phyloP scores from a whole-genome alignment of 2,797 vertebrate genomes.

The Artibeus lituratus region DNA sequence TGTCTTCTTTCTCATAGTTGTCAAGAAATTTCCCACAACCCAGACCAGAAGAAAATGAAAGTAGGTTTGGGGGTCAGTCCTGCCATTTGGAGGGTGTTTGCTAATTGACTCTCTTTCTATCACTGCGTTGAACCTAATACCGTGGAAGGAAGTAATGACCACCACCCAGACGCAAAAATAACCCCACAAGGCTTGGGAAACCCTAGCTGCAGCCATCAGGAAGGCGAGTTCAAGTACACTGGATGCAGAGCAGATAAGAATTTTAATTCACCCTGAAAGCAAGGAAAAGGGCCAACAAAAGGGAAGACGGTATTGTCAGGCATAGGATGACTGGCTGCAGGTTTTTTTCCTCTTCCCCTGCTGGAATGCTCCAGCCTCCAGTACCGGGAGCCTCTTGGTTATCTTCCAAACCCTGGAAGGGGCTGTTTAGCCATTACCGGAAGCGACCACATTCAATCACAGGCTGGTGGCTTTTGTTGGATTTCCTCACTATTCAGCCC shows the following conservation, averaged over 20 bases:
- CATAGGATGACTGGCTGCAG: not conserved
- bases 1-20: conserved; percentile 74
- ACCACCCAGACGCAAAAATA: conserved; percentile 63
- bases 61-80: conserved; percentile 72
- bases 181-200: conserved; percentile 47
- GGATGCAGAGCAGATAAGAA: conserved; percentile 45
- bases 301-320: not conserved
- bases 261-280: conserved; percentile 59
- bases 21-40: conserved; percentile 68
- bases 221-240: conserved; percentile 1
- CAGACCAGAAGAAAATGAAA: conserved; percentile 77
- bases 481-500: not conserved
- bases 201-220: not conserved
- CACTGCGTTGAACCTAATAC: conserved; percentile 28
- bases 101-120: conserved; percentile 58
- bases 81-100: conserved; percentile 33
- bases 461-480: conserved; percentile 5
- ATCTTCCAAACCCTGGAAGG: conserved; percentile 25
- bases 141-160: conserved; percentile 66
- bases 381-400: conserved; percentile 6
- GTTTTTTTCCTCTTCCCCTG: conserved; percentile 6
- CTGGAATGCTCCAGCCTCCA: not conserved
- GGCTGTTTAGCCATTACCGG: not conserved
- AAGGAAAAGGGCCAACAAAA: not conserved
- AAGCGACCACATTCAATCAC: not conserved